Evolutionary conservation across 2,888 invertebrate species (phyloP).

Genomic region (Oeneis ivallda): DNA sequence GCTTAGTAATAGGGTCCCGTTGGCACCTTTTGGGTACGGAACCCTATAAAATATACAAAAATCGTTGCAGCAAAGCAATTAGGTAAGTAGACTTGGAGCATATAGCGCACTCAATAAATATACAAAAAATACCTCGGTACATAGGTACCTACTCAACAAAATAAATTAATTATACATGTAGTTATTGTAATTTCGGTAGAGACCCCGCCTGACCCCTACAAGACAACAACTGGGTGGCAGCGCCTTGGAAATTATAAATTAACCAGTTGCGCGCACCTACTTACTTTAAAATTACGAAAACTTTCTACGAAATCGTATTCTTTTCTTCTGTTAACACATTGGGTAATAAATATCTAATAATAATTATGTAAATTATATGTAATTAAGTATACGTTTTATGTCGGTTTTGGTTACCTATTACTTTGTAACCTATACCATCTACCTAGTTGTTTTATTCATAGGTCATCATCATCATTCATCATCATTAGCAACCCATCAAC

Average conservation of each 20-base stretch:
- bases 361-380: neutral
- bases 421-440: neutral
- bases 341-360: neutral
- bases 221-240: slow-evolving; percentile 25
- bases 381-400: neutral
- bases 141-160: neutral
- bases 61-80: too few species aligned
- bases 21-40: too few species aligned
- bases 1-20: too few species aligned
- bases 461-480: too few species aligned
- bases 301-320: neutral
- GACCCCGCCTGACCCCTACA: slow-evolving; percentile 9
- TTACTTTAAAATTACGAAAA: slow-evolving; percentile 4
- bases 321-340: neutral
- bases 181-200: slow-evolving; percentile 13
- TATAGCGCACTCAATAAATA: too few species aligned
- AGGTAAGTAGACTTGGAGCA: too few species aligned
- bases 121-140: neutral
- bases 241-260: slow-evolving; percentile 14
- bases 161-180: slow-evolving; percentile 6
- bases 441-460: neutral
- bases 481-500: too few species aligned
- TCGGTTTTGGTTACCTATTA: neutral
- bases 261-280: neutral
- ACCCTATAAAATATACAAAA: too few species aligned